These are phyloP conservation scores for Hylaeus anthracinus DNA, from an alignment of 1,140 invertebrate genomes.

Conservation along the genomic window DNA sequence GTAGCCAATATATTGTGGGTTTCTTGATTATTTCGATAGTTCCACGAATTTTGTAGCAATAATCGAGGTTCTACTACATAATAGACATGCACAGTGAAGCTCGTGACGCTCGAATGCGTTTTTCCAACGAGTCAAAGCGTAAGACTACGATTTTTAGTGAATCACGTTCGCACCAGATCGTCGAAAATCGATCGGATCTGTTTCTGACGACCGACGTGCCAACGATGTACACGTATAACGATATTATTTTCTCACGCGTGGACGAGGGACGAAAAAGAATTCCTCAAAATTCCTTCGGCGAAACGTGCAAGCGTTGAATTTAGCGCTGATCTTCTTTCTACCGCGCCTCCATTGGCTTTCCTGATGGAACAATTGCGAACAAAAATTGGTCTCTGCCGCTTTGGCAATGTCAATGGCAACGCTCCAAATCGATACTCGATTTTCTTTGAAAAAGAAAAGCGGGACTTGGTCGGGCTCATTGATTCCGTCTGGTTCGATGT, in stretches of 20 bases:
- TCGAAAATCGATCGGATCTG: constrained; percentile 51
- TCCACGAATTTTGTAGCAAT: no score
- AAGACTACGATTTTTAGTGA: constrained; percentile 50
- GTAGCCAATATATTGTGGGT: no score
- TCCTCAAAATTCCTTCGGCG: constrained; percentile 29
- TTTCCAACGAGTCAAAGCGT: background rate
- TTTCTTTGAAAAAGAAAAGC: no score
- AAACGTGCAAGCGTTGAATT: constrained; percentile 9
- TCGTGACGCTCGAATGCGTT: background rate
- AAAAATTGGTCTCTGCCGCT: background rate
- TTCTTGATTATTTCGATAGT: no score
- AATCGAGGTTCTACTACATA: no score
- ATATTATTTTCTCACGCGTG: constrained; percentile 28
- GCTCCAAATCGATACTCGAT: background rate
- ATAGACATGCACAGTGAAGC: background rate
- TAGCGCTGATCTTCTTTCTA: background rate
- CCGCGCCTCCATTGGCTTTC: constrained; percentile 4
- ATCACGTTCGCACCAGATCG: constrained; percentile 49
- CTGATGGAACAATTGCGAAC: background rate
- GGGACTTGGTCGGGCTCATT: no score
- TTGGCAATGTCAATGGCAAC: background rate
- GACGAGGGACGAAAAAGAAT: background rate
- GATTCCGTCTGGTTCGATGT: no score
- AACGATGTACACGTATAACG: constrained; percentile 42
- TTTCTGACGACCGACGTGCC: constrained; percentile 15